These are phyloP conservation scores for Trichonephila clavata DNA, from an alignment of 1,140 invertebrate species.

Conservation along the genomic window DNA sequence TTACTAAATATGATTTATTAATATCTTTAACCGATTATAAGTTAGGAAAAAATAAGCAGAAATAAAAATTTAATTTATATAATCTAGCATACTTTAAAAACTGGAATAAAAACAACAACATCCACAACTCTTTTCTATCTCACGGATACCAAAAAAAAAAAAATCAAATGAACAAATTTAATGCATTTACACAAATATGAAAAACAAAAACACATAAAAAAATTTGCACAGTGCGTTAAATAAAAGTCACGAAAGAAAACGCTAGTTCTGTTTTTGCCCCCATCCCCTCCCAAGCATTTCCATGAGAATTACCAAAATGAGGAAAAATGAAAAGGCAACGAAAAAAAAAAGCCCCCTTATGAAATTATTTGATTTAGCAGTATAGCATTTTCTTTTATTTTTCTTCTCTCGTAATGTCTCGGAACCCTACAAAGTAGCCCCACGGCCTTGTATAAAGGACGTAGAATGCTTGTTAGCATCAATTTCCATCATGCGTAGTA, in stretches of 20 bases:
- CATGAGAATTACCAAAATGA: background rate
- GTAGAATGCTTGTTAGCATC: slow-evolving; percentile 53
- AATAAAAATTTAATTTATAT: no score
- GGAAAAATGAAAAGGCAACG: background rate
- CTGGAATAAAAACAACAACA: no score
- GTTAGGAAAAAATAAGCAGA: no score
- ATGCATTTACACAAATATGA: background rate
- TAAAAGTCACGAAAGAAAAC: background rate
- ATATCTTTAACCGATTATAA: no score
- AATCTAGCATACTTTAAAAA: no score
- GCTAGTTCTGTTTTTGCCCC: background rate
- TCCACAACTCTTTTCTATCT: no score
- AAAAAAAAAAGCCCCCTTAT: background rate
- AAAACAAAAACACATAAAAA: background rate
- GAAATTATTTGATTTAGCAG: slow-evolving; percentile 54
- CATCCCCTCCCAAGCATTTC: background rate
- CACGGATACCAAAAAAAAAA: no score
- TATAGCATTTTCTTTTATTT: background rate
- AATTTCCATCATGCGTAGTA: slow-evolving; percentile 27
- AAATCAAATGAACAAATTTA: background rate
- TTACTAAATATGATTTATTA: no score
- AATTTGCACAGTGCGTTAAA: no score
- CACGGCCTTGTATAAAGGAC: background rate
- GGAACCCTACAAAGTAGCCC: background rate
- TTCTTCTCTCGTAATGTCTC: background rate